Evolutionary conservation across 1,140 invertebrate genomes (phyloP), one percentile per base, ranked within the genome.

Genomic region (Aradophagus sp.): DNA sequence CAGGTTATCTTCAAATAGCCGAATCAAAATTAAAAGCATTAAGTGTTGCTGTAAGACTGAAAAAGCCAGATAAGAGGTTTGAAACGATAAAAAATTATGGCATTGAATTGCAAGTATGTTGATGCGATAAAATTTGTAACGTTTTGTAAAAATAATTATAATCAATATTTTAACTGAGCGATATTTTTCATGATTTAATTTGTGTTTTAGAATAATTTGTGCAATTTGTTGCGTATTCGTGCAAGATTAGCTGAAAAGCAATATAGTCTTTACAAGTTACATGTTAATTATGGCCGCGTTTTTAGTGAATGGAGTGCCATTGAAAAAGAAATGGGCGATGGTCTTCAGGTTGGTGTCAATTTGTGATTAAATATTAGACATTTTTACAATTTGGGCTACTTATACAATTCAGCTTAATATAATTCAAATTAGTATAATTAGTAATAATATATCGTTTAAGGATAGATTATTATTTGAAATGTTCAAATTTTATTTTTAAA

Each of bases 241-340:
- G 89, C 91, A 23, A 88, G 89, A 75, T 88, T 93, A 63, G 92
- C 90, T 74, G 92, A 93, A 77, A 91, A 91, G 74, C 88, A 92
- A 59, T 93, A 92, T 81, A 91, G 89, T 26, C 86, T 95, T n/a
- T 92, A 93, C 75, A 94, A 94, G 80, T 83, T 94, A 20, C 93
- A 95, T 80, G 89, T 89, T 1, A 93, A 93, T 83, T 95, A 95
- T 79, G 93, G 93, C 2, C 88, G 93, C 50, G 87, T 95, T 16
- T 94, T 94, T 69, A 93, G 92, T 74, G 93, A 95, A 84, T 95
- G 93, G 93, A 94, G 93, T 84, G 92, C 90, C 13, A 90, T 93
- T 55, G 93, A 95, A 77, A 93, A 91, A 77, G 90, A 92, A 73
- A 93, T 94, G 90, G 92, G 92, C 1, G 93, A 94, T 83, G 91